A percentile compares a stretch with the other conserved stretches of the same genome.
Conservation (phyloP, 2,113 vertebrate species). For the Nothocercus nigrocapillus region DNA sequence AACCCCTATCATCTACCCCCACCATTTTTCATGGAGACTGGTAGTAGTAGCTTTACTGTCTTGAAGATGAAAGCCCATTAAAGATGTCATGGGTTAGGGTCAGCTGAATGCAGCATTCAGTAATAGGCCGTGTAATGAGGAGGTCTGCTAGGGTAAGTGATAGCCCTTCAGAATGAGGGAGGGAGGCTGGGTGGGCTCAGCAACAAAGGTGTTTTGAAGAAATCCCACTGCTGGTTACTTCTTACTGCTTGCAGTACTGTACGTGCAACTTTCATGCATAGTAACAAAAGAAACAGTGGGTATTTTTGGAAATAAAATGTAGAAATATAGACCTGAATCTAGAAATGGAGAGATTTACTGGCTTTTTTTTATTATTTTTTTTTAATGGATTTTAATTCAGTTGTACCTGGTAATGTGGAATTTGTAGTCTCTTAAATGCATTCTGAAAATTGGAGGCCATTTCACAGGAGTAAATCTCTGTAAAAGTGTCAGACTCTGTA, state of each 20-base stretch:
- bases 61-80: neutral
- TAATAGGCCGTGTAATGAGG: neutral
- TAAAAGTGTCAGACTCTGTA: neutral
- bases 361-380: neutral
- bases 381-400: neutral
- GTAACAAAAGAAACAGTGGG: neutral
- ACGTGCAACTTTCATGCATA: no score
- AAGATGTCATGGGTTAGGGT: neutral
- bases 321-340: neutral
- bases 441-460: neutral
- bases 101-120: neutral
- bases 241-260: neutral
- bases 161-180: neutral
- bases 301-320: neutral
- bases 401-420: neutral
- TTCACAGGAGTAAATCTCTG: neutral
- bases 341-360: neutral
- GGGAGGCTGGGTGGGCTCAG: neutral
- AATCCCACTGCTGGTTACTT: neutral
- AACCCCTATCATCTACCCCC: no score
- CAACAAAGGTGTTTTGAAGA: neutral
- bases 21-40: neutral
- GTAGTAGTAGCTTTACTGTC: neutral
- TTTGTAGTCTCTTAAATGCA: neutral
- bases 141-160: neutral